phyloP scores from a whole-genome alignment of 1,140 invertebrate species.

The Calosoma granatense region DNA sequence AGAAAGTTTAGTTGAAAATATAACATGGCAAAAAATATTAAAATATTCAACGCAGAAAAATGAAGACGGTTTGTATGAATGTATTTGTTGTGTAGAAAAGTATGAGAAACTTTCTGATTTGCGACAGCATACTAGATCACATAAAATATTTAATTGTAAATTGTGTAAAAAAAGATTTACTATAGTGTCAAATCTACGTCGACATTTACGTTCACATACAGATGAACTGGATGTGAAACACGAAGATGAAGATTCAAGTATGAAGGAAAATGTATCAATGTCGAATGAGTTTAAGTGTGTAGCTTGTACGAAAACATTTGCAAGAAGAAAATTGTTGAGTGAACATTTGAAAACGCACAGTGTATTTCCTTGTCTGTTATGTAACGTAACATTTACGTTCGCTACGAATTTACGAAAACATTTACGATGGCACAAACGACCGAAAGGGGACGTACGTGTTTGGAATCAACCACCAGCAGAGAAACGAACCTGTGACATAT shows the following conservation, averaged over 20 bases:
- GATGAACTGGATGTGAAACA: neutral
- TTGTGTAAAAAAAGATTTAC: constrained; percentile 6
- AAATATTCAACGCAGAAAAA: neutral
- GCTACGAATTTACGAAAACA: neutral
- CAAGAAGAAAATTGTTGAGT: neutral
- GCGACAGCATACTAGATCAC: neutral
- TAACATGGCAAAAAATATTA: neutral
- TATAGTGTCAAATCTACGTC: neutral
- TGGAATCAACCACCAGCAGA: neutral
- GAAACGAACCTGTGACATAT: constrained; percentile 7
- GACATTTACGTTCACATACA: neutral
- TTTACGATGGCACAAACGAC: neutral
- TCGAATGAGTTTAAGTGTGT: neutral
- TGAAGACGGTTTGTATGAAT: neutral
- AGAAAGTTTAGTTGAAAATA: neutral
- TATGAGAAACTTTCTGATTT: neutral
- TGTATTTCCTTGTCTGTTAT: neutral
- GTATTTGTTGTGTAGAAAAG: constrained; percentile 1
- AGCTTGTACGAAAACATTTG: neutral
- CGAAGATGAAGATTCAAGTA: neutral
- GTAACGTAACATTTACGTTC: neutral
- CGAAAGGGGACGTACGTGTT: neutral
- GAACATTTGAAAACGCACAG: neutral
- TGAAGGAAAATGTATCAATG: too few relatives aligned
- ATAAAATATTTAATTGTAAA: neutral